Conservation (phyloP, 2,113 vertebrate genomes). For the Chrysemys picta region DNA sequence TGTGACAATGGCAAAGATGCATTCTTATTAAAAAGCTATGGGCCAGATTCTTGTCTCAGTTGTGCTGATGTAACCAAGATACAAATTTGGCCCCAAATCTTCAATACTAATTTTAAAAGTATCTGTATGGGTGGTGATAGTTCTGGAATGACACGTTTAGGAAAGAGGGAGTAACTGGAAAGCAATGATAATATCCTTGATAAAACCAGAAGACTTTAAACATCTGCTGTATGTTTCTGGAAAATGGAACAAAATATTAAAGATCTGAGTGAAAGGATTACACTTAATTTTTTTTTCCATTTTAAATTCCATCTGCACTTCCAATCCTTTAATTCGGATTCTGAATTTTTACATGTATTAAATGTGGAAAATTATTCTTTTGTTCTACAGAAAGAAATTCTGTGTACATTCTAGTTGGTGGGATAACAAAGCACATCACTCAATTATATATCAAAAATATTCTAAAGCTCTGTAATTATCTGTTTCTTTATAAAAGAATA, state of each 20-base stretch:
- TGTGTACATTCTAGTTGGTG: slow-evolving; percentile 44
- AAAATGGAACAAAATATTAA: slow-evolving; percentile 59
- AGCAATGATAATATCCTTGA: slow-evolving; percentile 45
- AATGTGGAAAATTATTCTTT: slow-evolving; percentile 57
- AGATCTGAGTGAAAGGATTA: slow-evolving; percentile 59
- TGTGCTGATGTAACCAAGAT: neutral
- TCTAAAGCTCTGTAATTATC: slow-evolving; percentile 41
- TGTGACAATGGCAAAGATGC: neutral
- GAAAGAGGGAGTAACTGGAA: slow-evolving; percentile 16
- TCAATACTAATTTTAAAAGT: neutral
- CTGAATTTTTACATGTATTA: slow-evolving; percentile 47
- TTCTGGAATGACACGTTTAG: slow-evolving; percentile 54
- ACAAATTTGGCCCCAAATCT: slow-evolving; percentile 19
- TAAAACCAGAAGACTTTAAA: slow-evolving; percentile 42
- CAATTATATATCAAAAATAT: slow-evolving; percentile 53
- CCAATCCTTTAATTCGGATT: slow-evolving; percentile 69
- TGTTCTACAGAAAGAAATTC: slow-evolving; percentile 58
- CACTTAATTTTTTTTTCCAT: slow-evolving; percentile 47
- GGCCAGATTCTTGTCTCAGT: neutral
- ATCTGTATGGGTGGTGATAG: slow-evolving; percentile 41
- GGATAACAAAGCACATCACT: slow-evolving; percentile 62
- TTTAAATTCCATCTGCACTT: slow-evolving; percentile 70
- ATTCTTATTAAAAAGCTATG: neutral
- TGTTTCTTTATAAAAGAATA: slow-evolving; percentile 65
- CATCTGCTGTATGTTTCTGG: slow-evolving; percentile 65